Percentiles rank a stretch among this genome's conserved stretches.
Evolutionary conservation across 2,113 vertebrate species (phyloP).

Genomic region (Ondatra zibethicus): DNA sequence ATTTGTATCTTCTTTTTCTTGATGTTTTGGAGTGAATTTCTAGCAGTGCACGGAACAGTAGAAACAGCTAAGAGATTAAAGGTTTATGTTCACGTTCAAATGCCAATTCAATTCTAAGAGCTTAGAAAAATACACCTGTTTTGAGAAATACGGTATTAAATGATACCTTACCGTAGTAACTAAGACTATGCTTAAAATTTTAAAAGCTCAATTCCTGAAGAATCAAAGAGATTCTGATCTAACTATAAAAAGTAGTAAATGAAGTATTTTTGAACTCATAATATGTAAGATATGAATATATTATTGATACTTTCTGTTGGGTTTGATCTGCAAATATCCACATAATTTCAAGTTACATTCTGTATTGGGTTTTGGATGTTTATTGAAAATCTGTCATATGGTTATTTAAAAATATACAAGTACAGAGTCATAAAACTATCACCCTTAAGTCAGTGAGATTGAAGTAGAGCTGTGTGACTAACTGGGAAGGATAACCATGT

Average conservation of each 20-base stretch:
- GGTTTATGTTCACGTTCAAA: constrained; percentile 68
- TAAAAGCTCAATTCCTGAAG: constrained; percentile 38
- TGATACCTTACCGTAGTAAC: constrained; percentile 65
- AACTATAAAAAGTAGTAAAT: constrained; percentile 18
- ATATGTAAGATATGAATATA: constrained; percentile 20
- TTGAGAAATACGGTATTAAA: constrained; percentile 65
- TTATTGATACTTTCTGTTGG: constrained; percentile 31
- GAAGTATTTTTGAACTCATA: background rate
- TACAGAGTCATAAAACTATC: background rate
- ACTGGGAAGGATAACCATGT: background rate
- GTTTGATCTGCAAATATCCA: constrained; percentile 31
- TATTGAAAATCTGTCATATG: background rate
- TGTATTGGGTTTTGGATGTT: background rate
- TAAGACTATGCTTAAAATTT: constrained; percentile 67
- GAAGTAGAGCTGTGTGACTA: background rate
- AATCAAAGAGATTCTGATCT: constrained; percentile 9
- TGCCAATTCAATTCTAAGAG: constrained; percentile 46
- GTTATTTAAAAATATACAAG: background rate
- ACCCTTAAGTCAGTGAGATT: background rate
- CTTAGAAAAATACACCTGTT: constrained; percentile 59
- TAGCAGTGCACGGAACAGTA: constrained; percentile 24
- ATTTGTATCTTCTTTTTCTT: constrained; percentile 19
- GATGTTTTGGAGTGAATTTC: constrained; percentile 8
- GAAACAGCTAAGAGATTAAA: constrained; percentile 54
- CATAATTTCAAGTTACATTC: background rate